Base-by-base conservation (phyloP, 2,888 invertebrate genomes). In the Xestia ashworthii region DNA sequence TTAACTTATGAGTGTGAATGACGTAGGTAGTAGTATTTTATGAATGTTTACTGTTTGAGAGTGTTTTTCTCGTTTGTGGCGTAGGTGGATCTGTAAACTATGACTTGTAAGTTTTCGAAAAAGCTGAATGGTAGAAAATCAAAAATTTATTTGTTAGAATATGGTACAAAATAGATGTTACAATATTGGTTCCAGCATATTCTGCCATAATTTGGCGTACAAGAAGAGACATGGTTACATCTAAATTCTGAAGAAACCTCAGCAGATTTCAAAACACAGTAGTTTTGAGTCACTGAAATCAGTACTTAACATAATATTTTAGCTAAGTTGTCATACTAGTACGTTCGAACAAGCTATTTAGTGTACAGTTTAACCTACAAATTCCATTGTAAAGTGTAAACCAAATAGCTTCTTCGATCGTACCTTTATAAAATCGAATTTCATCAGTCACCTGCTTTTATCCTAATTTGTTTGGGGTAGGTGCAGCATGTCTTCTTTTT, bases 41-140 rank as follows among this genome's bases (percentile, higher is more conserved):
- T 73, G 3, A 72, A 32, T 64, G 75, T 81, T 68, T 80, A 48
- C 48, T 68, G 41, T 55, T 81, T 32, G 41, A 25, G n/a, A 80
- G 8, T 53, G n/a, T 41, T 67, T 79, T 50, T 53, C 14, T 22
- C 32, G 16, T 53, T 22, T 11, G 0, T 46, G 14, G 32, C 55
- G n/a, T 79, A 55, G 19, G 48, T 74, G 19, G 12, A 41, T 55
- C 1, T 11, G 22, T 9, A 55, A 64, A 55, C 41, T 44, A 22
- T 60, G 19, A 70, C 11, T 53, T 65, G 14, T 22, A 55, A 22
- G 16, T 68, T 71, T 60, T 25, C 0, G 38, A 66, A 60, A 60
- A 55, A 32, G 2, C 0, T 9, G 14, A 60, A 53, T n/a, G 22
- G 14, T 22, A 44, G 11, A n/a, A n/a, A n/a, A n/a, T n/a, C n/a